Conservation (phyloP, 2,888 invertebrate genomes). For the Agrotis puta region DNA sequence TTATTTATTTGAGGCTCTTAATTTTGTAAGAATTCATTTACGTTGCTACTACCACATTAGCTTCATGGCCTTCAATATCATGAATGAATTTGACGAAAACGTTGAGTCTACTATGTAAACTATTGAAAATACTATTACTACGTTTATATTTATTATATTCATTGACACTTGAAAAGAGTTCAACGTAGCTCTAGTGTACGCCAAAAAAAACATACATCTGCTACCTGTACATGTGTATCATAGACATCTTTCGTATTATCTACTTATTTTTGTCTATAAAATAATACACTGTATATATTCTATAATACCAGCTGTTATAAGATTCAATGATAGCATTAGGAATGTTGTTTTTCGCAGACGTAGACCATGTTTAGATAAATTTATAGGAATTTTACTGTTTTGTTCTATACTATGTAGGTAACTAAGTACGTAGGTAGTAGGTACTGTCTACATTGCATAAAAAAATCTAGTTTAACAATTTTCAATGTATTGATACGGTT, state of each 20-base stretch:
- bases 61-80: not conserved
- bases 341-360: slow-evolving; percentile 44
- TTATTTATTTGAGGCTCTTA: slow-evolving; percentile 1
- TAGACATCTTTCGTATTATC: too few species aligned
- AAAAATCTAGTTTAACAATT: slow-evolving; percentile 12
- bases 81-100: slow-evolving; percentile 4
- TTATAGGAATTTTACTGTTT: slow-evolving; percentile 56
- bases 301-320: slow-evolving; percentile 17
- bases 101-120: not conserved
- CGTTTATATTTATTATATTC: not conserved
- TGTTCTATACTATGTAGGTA: not conserved
- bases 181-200: not conserved
- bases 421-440: too few species aligned
- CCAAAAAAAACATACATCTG: not conserved
- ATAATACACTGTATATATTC: not conserved
- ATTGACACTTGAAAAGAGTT: not conserved
- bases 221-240: not conserved
- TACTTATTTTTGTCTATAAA: slow-evolving; percentile 5
- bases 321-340: slow-evolving; percentile 32
- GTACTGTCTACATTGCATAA: not conserved
- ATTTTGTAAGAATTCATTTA: not conserved
- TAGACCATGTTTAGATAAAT: slow-evolving; percentile 39
- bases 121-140: not conserved
- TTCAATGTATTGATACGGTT: not conserved
- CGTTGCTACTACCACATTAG: not conserved